These are phyloP conservation scores for Penaeus vannamei DNA, from an alignment of 1,140 invertebrate species.

Conservation along the genomic window DNA sequence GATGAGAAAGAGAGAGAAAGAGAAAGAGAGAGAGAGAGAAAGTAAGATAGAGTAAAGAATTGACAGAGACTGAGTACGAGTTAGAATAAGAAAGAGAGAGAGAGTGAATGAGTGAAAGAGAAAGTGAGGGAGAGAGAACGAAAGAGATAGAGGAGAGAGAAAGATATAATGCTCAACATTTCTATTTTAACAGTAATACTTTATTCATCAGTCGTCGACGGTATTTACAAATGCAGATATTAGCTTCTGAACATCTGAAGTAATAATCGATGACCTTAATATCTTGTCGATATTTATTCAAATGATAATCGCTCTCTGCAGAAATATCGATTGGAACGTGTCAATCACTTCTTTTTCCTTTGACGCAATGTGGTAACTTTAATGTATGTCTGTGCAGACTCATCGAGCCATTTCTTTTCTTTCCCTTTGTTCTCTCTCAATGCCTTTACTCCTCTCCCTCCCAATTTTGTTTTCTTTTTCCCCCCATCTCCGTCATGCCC, in stretches of 20 bases:
- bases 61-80: background rate
- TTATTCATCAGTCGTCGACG: too few species aligned
- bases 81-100: background rate
- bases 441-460: background rate
- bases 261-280: too few species aligned
- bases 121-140: background rate
- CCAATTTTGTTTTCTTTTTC: background rate
- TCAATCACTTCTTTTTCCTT: too few species aligned
- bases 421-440: background rate
- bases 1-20: background rate
- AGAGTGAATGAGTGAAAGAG: background rate
- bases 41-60: background rate
- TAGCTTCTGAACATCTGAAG: too few species aligned
- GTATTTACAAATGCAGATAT: too few species aligned
- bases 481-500: background rate
- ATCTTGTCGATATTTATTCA: too few species aligned
- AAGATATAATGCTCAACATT: background rate
- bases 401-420: background rate
- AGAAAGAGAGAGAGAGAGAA: slow-evolving; percentile 2
- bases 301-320: too few species aligned
- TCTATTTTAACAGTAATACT: too few species aligned
- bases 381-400: too few species aligned
- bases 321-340: too few species aligned
- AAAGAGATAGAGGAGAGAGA: background rate
- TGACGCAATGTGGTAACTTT: too few species aligned